phyloP scores from a whole-genome alignment of 1,140 invertebrate species.

The Drosophila sp. region DNA sequence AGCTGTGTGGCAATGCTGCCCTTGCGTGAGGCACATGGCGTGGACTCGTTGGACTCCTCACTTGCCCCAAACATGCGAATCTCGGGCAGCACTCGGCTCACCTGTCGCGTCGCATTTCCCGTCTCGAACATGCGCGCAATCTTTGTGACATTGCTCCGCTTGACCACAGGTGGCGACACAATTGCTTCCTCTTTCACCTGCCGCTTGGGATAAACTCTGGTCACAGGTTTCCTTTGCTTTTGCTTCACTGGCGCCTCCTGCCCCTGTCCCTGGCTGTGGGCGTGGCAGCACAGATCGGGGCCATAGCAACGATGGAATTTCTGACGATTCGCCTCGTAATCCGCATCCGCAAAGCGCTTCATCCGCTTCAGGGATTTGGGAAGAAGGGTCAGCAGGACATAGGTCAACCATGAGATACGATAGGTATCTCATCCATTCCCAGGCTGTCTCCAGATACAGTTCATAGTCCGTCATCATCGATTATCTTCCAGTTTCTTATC shows the following conservation, averaged over 20 bases:
- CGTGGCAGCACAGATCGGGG: conserved; percentile 74
- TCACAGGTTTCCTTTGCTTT: conserved; percentile 76
- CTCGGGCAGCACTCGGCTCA: conserved; percentile 68
- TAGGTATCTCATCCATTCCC: conserved; percentile 59
- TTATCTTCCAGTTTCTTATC: conserved; percentile 19
- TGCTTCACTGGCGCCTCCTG: conserved; percentile 57
- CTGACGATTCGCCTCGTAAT: conserved; percentile 74
- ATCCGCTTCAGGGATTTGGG: conserved; percentile 73
- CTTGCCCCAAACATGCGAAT: conserved; percentile 68
- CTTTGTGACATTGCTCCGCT: conserved; percentile 76
- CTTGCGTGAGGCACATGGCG: conserved; percentile 67
- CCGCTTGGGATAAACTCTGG: conserved; percentile 75
- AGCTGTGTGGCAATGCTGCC: conserved; percentile 65
- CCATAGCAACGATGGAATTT: conserved; percentile 79
- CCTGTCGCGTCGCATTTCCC: conserved; percentile 51
- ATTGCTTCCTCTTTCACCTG: conserved; percentile 13
- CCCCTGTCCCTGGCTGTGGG: conserved; percentile 31
- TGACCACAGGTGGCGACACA: conserved; percentile 29
- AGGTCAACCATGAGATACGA: conserved; percentile 69
- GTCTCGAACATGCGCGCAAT: conserved; percentile 80
- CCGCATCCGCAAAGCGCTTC: conserved; percentile 71
- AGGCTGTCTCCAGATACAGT: conserved; percentile 59
- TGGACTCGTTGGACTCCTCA: conserved; percentile 59
- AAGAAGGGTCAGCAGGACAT: conserved; percentile 71
- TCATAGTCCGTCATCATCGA: conserved; percentile 52